Evolutionary conservation across 53 echinoderm and acorn worm genomes (phyloP).

Genomic region (Temnopleurus reevesii): DNA sequence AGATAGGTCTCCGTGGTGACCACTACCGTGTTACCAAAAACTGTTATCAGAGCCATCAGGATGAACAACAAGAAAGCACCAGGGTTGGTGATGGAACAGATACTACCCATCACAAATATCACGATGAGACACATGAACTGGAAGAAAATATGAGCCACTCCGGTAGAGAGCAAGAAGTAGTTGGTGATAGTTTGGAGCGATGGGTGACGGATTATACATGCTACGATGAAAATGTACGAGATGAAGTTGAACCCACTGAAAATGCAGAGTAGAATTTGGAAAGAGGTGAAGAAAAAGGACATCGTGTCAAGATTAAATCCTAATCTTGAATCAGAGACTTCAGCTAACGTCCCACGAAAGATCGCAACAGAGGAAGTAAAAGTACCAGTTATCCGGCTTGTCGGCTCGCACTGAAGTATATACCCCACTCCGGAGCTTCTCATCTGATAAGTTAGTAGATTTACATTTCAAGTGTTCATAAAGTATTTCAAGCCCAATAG

Average conservation of each 20-base stretch:
- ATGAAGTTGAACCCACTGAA: not conserved
- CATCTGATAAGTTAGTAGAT: no score
- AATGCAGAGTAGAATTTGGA: not conserved
- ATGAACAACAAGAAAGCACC: not conserved
- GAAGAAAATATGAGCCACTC: not conserved
- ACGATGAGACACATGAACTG: not conserved
- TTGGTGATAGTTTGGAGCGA: slow-evolving; percentile 25
- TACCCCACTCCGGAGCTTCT: no score
- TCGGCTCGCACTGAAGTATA: no score
- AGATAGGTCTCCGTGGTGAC: slow-evolving; percentile 27
- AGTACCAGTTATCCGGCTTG: no score
- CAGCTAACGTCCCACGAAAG: no score
- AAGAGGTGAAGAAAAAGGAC: not conserved
- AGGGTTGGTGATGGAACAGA: not conserved
- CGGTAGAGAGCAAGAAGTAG: slow-evolving; percentile 8
- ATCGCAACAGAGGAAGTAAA: no score
- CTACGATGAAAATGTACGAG: slow-evolving; percentile 12
- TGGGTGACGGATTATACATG: slow-evolving; percentile 25
- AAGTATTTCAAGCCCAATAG: no score
- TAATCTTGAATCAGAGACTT: no score
- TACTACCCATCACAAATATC: not conserved
- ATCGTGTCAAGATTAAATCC: no score
- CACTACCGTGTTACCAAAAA: slow-evolving; percentile 18
- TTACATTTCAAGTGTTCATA: no score
- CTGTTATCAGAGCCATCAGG: not conserved